Percentiles rank a stretch among this genome's conserved stretches.
These are phyloP conservation scores for Adelosebastes latens DNA, from an alignment of 2,797 vertebrate genomes.

Conservation along the genomic window DNA sequence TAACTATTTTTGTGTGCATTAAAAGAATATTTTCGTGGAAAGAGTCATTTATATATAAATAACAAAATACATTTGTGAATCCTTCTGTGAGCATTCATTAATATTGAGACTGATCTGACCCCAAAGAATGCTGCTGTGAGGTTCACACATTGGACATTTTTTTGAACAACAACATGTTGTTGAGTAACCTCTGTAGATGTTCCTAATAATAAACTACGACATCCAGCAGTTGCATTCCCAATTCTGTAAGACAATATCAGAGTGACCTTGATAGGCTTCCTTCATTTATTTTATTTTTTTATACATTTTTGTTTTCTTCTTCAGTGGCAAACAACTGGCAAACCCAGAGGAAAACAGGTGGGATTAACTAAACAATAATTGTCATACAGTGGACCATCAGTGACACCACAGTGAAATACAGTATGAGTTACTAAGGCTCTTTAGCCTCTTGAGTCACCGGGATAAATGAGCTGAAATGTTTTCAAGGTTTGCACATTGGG, in stretches of 20 bases:
- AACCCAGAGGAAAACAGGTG: conserved; percentile 14
- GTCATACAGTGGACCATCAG: neutral
- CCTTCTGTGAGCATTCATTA: no score
- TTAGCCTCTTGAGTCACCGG: neutral
- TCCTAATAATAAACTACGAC: neutral
- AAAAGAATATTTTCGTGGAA: no score
- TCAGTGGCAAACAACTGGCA: neutral
- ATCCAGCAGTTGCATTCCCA: neutral
- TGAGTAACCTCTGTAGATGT: neutral
- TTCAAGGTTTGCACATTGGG: conserved; percentile 23
- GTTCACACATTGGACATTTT: neutral
- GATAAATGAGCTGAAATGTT: neutral
- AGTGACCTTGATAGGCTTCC: neutral
- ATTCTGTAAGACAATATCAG: neutral
- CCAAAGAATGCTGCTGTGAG: neutral
- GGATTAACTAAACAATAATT: neutral
- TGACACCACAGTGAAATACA: neutral
- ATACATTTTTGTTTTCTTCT: neutral
- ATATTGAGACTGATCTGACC: no score
- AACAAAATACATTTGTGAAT: no score
- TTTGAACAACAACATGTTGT: no score
- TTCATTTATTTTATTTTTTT: neutral
- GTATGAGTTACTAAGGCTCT: neutral
- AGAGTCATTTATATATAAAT: no score
- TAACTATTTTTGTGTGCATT: no score